Evolutionary conservation across 2,888 invertebrate species (phyloP).

Genomic region (Phyllotreta striolata): DNA sequence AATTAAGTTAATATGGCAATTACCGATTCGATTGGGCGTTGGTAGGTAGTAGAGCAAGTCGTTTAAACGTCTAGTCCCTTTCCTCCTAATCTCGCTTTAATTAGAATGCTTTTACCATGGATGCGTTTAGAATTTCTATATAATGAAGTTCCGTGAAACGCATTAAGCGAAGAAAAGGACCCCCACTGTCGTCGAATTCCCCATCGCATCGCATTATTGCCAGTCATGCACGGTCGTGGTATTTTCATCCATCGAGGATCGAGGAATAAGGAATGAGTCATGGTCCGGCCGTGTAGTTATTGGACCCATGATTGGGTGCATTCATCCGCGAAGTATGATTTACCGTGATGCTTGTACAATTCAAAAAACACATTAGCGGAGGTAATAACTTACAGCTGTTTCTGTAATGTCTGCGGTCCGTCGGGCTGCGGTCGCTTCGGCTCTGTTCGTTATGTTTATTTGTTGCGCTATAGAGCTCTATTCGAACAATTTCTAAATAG

Average conservation of each 20-base stretch:
- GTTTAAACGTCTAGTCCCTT: too few relatives aligned
- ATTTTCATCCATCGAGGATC: conserved; percentile 31
- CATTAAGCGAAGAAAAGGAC: conserved; percentile 17
- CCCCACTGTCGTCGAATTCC: conserved; percentile 15
- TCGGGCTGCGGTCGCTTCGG: too few relatives aligned
- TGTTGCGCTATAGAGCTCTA: too few relatives aligned
- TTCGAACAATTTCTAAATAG: too few relatives aligned
- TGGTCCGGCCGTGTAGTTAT: conserved; percentile 44
- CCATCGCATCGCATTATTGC: conserved; percentile 46
- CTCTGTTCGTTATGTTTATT: too few relatives aligned
- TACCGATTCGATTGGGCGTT: too few relatives aligned
- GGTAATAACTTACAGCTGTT: conserved; percentile 48
- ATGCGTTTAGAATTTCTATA: background rate
- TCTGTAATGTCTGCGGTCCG: background rate
- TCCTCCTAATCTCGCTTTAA: too few relatives aligned
- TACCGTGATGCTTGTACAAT: conserved; percentile 37
- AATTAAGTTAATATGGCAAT: too few relatives aligned
- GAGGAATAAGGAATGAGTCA: conserved; percentile 49
- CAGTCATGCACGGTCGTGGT: conserved; percentile 46
- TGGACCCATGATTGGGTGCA: conserved; percentile 50
- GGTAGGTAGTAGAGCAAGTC: too few relatives aligned
- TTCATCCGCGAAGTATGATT: conserved; percentile 50
- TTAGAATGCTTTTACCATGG: too few relatives aligned
- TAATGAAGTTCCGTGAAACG: conserved; percentile 4
- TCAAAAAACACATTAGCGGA: conserved; percentile 45